These are phyloP conservation scores for Ichneumoninae sp. DNA, from an alignment of 2,888 invertebrate species.

Conservation along the genomic window DNA sequence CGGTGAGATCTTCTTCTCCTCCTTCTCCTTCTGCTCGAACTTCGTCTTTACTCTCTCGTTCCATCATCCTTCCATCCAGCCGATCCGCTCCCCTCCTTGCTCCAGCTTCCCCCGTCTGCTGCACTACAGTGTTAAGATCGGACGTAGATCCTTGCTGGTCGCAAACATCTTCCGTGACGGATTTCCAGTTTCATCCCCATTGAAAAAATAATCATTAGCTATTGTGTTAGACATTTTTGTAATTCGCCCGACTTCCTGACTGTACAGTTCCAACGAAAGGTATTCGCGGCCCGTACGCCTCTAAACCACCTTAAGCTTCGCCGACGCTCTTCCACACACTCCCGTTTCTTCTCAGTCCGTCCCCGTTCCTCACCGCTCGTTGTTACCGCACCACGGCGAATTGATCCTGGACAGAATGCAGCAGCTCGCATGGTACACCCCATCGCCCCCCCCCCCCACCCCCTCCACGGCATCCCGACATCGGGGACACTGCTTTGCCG, in stretches of 20 bases:
- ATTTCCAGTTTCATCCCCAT: too few species aligned
- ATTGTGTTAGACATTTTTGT: too few species aligned
- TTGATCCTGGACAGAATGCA: conserved; percentile 27
- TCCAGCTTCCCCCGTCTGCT: neutral
- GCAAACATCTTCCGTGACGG: too few species aligned
- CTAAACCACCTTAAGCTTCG: conserved; percentile 19
- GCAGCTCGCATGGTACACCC: conserved; percentile 16
- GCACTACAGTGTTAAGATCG: neutral
- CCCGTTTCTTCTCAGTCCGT: conserved; percentile 31
- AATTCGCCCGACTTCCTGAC: neutral
- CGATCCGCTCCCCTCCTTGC: neutral
- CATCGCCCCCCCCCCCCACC: too few species aligned
- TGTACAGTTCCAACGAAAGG: neutral
- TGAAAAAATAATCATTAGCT: too few species aligned
- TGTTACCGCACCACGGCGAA: conserved; percentile 41
- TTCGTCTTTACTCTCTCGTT: conserved; percentile 35
- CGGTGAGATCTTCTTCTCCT: conserved; percentile 9
- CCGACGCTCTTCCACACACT: conserved; percentile 20
- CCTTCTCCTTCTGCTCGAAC: conserved; percentile 6
- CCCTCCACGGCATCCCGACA: neutral
- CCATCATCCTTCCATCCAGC: conserved; percentile 45
- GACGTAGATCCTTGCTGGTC: neutral
- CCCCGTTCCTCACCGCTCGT: conserved; percentile 24
- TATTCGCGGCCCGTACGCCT: neutral
- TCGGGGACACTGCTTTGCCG: neutral